These are phyloP conservation scores for Heteromurus nitidus DNA, from an alignment of 2,888 invertebrate genomes.

Conservation along the genomic window DNA sequence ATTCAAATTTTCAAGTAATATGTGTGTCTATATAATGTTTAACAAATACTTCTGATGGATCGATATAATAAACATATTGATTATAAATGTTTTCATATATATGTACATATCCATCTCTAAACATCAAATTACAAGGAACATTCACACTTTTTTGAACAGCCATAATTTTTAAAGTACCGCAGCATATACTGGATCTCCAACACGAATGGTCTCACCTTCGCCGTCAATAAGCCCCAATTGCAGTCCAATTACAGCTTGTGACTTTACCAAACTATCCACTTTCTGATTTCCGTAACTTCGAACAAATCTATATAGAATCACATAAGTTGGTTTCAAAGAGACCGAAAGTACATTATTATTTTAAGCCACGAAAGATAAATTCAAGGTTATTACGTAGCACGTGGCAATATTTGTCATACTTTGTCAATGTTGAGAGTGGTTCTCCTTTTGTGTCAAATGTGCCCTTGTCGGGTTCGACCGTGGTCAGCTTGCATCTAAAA, in stretches of 20 bases:
- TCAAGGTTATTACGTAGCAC: neutral
- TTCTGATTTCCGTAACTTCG: conserved; percentile 64
- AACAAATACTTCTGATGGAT: too few species aligned
- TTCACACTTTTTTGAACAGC: too few species aligned
- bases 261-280: conserved; percentile 61
- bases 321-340: too few species aligned
- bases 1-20: too few species aligned
- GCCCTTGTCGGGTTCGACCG: conserved; percentile 67
- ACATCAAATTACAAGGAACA: too few species aligned
- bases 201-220: conserved; percentile 53
- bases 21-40: too few species aligned
- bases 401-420: conserved; percentile 57
- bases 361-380: too few species aligned
- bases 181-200: conserved; percentile 72
- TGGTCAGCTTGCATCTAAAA: conserved; percentile 70
- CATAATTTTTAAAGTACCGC: conserved; percentile 64
- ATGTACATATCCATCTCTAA: too few species aligned
- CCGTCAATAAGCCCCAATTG: conserved; percentile 66
- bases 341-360: too few species aligned
- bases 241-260: conserved; percentile 68
- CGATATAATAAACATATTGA: too few species aligned
- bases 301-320: conserved; percentile 63
- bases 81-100: too few species aligned
- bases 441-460: conserved; percentile 64
- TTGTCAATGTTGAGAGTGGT: conserved; percentile 67